Conservation (phyloP, 1,140 invertebrate species). For the Leptopilina clavipes region DNA sequence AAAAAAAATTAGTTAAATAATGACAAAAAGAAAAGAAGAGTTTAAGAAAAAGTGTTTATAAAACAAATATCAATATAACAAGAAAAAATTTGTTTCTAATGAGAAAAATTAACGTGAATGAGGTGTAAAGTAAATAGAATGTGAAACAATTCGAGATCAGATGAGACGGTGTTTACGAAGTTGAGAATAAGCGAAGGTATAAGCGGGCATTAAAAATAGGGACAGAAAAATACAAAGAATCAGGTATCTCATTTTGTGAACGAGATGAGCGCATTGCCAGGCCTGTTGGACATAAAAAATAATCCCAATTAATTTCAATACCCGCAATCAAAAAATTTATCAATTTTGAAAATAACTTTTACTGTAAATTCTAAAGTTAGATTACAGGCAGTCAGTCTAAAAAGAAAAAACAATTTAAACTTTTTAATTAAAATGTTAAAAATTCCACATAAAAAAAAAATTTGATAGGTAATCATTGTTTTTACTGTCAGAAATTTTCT, state of each 20-base stretch:
- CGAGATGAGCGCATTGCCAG: conserved; percentile 66
- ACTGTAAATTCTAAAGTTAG: too few species aligned
- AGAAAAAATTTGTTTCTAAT: conserved; percentile 34
- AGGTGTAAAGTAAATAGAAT: conserved; percentile 17
- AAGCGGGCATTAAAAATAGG: conserved; percentile 56
- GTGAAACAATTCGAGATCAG: conserved; percentile 65
- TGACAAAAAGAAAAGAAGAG: conserved; percentile 51
- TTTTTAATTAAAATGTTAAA: too few species aligned
- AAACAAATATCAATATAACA: neutral
- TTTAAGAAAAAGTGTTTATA: neutral
- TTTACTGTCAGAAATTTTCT: too few species aligned
- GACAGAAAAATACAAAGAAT: conserved; percentile 62
- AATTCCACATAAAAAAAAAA: too few species aligned
- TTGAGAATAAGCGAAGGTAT: conserved; percentile 56
- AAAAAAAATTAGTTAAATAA: neutral
- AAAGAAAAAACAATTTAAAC: too few species aligned
- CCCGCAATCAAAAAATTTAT: neutral
- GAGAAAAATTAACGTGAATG: conserved; percentile 6
- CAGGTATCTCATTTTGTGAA: conserved; percentile 69
- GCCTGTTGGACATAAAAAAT: conserved; percentile 69
- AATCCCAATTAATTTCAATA: conserved; percentile 55
- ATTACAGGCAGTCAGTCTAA: too few species aligned
- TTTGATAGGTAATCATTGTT: too few species aligned
- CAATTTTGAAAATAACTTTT: too few species aligned
- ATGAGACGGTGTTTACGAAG: conserved; percentile 66